Percentiles rank a stretch among this genome's conserved stretches.
These are phyloP conservation scores for Pseudorhiza aurosa DNA, from an alignment of 30 jellyfish, hydroid and myxozoan genomes.

Conservation along the genomic window DNA sequence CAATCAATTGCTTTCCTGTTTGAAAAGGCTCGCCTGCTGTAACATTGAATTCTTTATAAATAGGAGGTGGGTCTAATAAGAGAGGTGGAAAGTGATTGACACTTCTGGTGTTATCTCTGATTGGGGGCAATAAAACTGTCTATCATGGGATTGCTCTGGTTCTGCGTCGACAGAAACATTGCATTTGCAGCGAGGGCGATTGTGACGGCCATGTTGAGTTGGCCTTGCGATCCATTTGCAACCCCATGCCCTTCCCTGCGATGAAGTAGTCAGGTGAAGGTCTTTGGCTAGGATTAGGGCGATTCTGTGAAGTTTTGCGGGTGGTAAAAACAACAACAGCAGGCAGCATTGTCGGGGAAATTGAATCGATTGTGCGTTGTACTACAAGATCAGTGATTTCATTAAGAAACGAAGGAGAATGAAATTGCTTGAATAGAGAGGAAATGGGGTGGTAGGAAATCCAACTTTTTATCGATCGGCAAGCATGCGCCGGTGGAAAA, in stretches of 20 bases:
- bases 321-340: slow-evolving; percentile 68
- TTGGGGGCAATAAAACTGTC: slow-evolving; percentile 70
- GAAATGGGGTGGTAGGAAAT: slow-evolving; percentile 15
- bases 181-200: not conserved
- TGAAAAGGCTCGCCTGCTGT: slow-evolving; percentile 74
- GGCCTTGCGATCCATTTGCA: no score
- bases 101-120: slow-evolving; percentile 59
- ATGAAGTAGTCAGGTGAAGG: not conserved
- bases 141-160: slow-evolving; percentile 40
- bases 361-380: slow-evolving; percentile 26
- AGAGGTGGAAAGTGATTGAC: slow-evolving; percentile 70
- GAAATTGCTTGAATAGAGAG: not conserved
- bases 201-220: not conserved
- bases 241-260: no score
- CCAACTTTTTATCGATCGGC: not conserved
- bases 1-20: slow-evolving; percentile 57
- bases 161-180: slow-evolving; percentile 11
- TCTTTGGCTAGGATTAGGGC: not conserved
- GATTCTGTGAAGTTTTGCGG: slow-evolving; percentile 25
- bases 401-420: slow-evolving; percentile 1
- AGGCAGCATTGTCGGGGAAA: slow-evolving; percentile 37
- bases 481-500: no score
- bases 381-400: slow-evolving; percentile 1
- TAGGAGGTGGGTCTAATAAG: slow-evolving; percentile 61
- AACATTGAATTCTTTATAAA: slow-evolving; percentile 42